A percentile compares a stretch with the other conserved stretches of the same genome.
phyloP scores from a whole-genome alignment of 1,140 invertebrate species.

The Lucilia sericata region DNA sequence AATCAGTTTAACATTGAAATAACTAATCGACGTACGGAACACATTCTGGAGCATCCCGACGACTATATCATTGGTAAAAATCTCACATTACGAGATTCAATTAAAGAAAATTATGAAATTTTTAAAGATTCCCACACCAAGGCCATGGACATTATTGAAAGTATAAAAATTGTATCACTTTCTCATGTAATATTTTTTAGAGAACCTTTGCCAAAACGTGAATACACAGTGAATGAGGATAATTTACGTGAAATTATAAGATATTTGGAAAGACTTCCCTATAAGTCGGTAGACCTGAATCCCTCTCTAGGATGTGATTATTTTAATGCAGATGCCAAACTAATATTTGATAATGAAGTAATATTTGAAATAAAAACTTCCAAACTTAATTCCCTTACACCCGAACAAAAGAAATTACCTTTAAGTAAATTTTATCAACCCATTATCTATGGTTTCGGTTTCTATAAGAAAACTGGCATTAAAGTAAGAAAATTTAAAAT shows the following conservation, averaged over 20 bases:
- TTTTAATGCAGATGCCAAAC: not conserved
- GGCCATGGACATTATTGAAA: not conserved
- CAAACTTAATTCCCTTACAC: not conserved
- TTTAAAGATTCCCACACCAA: not conserved
- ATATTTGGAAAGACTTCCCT: not conserved
- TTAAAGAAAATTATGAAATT: not conserved
- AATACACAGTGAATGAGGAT: not conserved
- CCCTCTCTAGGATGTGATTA: not conserved
- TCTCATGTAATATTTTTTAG: not conserved
- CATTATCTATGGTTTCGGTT: slow-evolving; percentile 10
- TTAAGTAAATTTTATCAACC: not conserved
- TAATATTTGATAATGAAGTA: not conserved
- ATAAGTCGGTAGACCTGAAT: not conserved
- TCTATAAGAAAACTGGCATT: not conserved
- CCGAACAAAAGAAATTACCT: not conserved
- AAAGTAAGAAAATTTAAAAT: not conserved
- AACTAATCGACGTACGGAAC: not conserved
- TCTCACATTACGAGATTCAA: not conserved
- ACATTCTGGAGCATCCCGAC: not conserved
- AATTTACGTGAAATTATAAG: not conserved
- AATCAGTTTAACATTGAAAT: not conserved
- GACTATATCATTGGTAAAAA: not conserved
- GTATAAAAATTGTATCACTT: not conserved
- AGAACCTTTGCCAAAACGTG: not conserved
- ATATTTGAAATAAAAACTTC: not conserved